A percentile compares a stretch with the other conserved stretches of the same genome.
phyloP scores from a whole-genome alignment of 2,888 invertebrate species.

The Drosophila picticornis region DNA sequence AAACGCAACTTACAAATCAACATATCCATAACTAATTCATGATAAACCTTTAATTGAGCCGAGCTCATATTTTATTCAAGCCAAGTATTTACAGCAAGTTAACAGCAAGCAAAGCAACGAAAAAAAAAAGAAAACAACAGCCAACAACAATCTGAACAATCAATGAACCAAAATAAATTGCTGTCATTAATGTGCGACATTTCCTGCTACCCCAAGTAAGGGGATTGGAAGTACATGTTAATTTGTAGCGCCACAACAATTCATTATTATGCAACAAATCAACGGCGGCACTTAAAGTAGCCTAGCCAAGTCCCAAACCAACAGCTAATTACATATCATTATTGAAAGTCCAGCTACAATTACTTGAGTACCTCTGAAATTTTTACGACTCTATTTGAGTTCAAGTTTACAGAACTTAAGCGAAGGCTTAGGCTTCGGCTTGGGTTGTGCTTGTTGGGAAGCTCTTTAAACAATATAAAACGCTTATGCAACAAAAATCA shows the following conservation, averaged over 20 bases:
- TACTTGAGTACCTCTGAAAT: constrained; percentile 3
- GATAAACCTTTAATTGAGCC: constrained; percentile 17
- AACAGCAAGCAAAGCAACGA: constrained; percentile 24
- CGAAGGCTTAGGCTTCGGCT: not conserved
- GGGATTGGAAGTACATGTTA: constrained; percentile 59
- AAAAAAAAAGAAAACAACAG: constrained; percentile 10
- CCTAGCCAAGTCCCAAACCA: constrained; percentile 11
- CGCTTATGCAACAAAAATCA: not conserved
- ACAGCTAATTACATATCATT: constrained; percentile 26
- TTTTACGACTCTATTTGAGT: not conserved
- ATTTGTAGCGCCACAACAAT: constrained; percentile 60
- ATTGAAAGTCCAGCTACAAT: constrained; percentile 31
- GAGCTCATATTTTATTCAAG: constrained; percentile 14
- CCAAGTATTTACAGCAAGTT: constrained; percentile 38
- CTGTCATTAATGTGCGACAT: constrained; percentile 61
- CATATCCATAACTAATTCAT: constrained; percentile 22
- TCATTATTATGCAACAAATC: constrained; percentile 68
- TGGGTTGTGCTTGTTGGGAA: not conserved
- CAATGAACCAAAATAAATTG: constrained; percentile 66
- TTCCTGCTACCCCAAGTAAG: constrained; percentile 35
- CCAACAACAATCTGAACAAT: constrained; percentile 44
- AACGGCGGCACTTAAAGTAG: constrained; percentile 38
- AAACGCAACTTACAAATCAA: constrained; percentile 10
- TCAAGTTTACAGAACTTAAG: not conserved
- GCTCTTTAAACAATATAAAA: not conserved